These are phyloP conservation scores for Rhogogaster chlorosoma DNA, from an alignment of 2,888 invertebrate species.

Conservation along the genomic window DNA sequence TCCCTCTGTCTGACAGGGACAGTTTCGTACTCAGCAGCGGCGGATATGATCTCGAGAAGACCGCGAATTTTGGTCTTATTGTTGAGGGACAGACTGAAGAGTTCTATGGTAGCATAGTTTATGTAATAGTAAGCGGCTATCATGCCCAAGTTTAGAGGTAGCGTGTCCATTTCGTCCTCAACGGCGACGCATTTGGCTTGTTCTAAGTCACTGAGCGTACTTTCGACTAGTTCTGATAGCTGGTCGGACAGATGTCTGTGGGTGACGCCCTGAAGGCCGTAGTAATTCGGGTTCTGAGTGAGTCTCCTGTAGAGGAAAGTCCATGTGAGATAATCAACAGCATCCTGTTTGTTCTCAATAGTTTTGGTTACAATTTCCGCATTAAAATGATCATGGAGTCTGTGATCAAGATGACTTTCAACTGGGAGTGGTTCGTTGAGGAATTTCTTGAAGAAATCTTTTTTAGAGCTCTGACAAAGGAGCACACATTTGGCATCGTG, in stretches of 20 bases:
- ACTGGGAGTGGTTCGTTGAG: slow-evolving; percentile 97
- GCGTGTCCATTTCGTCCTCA: slow-evolving; percentile 98
- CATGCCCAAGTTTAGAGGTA: slow-evolving; percentile 99
- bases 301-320: slow-evolving; percentile 97
- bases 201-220: slow-evolving; percentile 95
- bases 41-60: slow-evolving; percentile 97
- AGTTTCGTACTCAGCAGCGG: slow-evolving; percentile 97
- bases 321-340: slow-evolving; percentile 99
- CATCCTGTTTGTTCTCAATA: slow-evolving; percentile 99
- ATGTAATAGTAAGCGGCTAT: slow-evolving; percentile 99
- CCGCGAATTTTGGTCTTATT: slow-evolving; percentile 99
- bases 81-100: slow-evolving; percentile 98
- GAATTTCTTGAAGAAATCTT: slow-evolving; percentile 99
- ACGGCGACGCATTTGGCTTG: slow-evolving; percentile 98
- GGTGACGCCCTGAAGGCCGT: slow-evolving; percentile 97
- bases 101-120: slow-evolving; percentile 99
- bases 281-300: slow-evolving; percentile 99
- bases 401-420: slow-evolving; percentile 98
- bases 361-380: slow-evolving; percentile 99
- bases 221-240: slow-evolving; percentile 98
- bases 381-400: slow-evolving; percentile 99
- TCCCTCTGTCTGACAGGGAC: slow-evolving; percentile 97
- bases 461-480: slow-evolving; percentile 98
- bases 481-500: slow-evolving; percentile 96
- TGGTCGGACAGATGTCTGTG: slow-evolving; percentile 99